Evolutionary conservation across 35 echinoderm and acorn worm species (phyloP), one percentile per base, ranked within the genome.

Genomic region (Strongylocentrotus purpuratus): DNA sequence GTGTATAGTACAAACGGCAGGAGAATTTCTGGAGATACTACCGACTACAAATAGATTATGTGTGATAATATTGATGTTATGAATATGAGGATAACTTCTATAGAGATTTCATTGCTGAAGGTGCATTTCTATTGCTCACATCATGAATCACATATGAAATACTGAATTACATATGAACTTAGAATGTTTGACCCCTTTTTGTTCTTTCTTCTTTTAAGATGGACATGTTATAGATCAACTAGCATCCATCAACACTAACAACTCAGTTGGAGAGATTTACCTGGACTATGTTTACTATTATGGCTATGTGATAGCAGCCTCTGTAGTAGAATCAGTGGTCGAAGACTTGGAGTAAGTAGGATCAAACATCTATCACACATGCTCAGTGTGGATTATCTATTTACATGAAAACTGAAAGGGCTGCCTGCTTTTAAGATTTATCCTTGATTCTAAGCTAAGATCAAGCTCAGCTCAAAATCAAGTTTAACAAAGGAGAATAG

Each of bases 221-320:
- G 32, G 32, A 9, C 45, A 25, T 89, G 32, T 89, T 13, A 17
- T 41, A 3, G 12, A 41, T 93, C 46, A 47, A 13, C 91, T 93
- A 55, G 46, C 48, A 58, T 0, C 45, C 45, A 58, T 47, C 91
- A 93, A 50, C 91, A 89, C 12, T 35, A 93, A 93, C n/a, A 25
- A 58, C 1, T 52, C 91, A n/a, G 28, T 18, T 33, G 91, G 91
- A 13, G 45, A 46, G 17, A 93, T 93, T 9, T 93, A 50, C 15
- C 46, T 33, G 45, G 31, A 48, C 33, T 33, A 18, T 11, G 31
- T 14, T 12, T 31, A 93, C 33, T 31, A 93, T 55, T 50, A 93
- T 31, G 91, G 91, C 91, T 93, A 93, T 46, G 46, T 32, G 48
- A 93, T 93, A 22, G 91, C 46, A 93, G 91, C 47, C 9, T 31